Base-by-base conservation (phyloP, 2,797 vertebrate genomes). In the Nothura maculosa region DNA sequence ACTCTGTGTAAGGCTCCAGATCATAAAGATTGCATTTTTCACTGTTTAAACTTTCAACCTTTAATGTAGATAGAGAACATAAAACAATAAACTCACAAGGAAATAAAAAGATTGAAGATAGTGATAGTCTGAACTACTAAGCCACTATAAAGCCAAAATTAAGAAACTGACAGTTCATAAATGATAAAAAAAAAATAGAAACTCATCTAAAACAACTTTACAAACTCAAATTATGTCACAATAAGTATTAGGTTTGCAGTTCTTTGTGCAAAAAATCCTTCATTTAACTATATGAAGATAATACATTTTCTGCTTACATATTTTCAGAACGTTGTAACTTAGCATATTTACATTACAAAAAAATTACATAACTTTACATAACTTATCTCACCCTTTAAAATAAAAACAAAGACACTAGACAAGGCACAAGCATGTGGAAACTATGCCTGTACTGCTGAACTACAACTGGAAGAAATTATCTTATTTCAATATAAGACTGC, bases 1-100 rank as follows among this genome's bases (percentile, higher is more conserved):
- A 99, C 48, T 74, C 54, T 19, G 88, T 98, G 85, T 98, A 97
- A 2, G 99, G 99, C 89, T 98, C 95, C 97, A 99, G 97, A 62
- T 88, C 96, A 10, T 95, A 43, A 40, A 99, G 64, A 0, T 30
- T 34, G 4, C 83, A 62, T 20, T 48, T 91, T 67, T 85, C 92
- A 13, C 81, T 63, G 38, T 57, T 76, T 19, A 85, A 54, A 48
- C 22, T 75, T 57, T 88, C 90, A 13, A 97, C 93, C 98, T 98
- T 80, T 40, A 24, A 25, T 2, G 55, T 50, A 64, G 58, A 30
- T 3, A 60, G 30, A 68, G 38, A 14, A n/a, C 3, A 2, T 0
- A 4, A 2, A 3, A 2, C 0, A 0, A n/a, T 21, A 27, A 73
- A 28, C 42, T 58, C 27, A 1, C 0, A 0, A 21, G 43, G 60